Evolutionary conservation across 2,113 vertebrate species (phyloP), one percentile per base, ranked within the genome.

Genomic region (Piprites chloris): DNA sequence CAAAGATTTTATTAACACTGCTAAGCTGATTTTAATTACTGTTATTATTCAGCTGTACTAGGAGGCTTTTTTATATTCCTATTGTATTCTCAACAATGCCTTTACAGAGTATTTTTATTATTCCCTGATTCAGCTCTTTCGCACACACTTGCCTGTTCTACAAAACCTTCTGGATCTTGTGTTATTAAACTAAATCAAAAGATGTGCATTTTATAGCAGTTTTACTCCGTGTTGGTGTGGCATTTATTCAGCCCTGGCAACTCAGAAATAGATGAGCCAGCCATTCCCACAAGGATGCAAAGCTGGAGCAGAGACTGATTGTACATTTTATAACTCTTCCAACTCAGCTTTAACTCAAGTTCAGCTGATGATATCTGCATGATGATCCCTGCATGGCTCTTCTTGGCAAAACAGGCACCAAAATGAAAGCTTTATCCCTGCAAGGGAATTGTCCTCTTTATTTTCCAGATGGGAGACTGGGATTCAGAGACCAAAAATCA

Each of bases 11-110:
- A 75, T 55, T 82, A 69, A 80, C 49, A 4, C 35, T 55, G 66
- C 27, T 56, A 85, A 78, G 59, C 20, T 85, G 52, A 58, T 78
- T 92, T 92, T 94, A 84, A 93, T 96, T 92, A 89, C 55, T 82
- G 37, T 42, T 76, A 58, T 69, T 85, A 85, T 83, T 89, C 89
- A 89, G 67, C 67, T 80, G 58, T 35, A 85, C 58, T 52, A 66
- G 49, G 63, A 93, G 77, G 62, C 71, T 68, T 58, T 85, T 92
- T 76, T 67, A 12, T 68, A 67, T 67, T 96, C 74, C 67, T 47
- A 59, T 85, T 87, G 41, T 94, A 61, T 47, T 81, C 77, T 50
- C 82, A 88, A 61, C 47, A 80, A 71, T 78, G 71, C 30, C 65
- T 85, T 65, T 41, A 23, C 8, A 66, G 67, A 32, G 53, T 30